These are phyloP conservation scores for Neotragus pygmaeus DNA, from an alignment of 2,113 vertebrate genomes.

Conservation along the genomic window DNA sequence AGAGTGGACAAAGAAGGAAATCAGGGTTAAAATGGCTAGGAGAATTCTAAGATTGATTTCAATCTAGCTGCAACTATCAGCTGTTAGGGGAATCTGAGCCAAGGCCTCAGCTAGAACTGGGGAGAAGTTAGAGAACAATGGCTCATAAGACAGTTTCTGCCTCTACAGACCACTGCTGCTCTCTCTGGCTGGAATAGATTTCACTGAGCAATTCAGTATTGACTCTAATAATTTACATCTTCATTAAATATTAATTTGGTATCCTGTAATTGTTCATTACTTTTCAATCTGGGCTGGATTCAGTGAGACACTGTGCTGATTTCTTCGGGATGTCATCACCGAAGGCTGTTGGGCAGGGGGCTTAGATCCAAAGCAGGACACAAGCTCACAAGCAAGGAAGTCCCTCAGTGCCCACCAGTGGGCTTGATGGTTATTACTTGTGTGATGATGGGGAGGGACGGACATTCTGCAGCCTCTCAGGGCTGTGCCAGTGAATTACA, in stretches of 20 bases:
- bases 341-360: neutral
- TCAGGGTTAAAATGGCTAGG: conserved; percentile 42
- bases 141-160: neutral
- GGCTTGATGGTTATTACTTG: conserved; percentile 25
- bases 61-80: conserved; percentile 49
- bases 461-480: conserved; percentile 16
- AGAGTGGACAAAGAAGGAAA: conserved; percentile 23
- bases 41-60: conserved; percentile 64
- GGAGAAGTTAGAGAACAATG: conserved; percentile 61
- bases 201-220: conserved; percentile 50
- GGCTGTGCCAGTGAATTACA: conserved; percentile 44
- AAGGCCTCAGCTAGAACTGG: conserved; percentile 48
- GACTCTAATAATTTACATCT: conserved; percentile 65
- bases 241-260: conserved; percentile 71
- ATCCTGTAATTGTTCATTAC: conserved; percentile 55
- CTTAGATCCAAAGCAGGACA: neutral
- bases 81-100: conserved; percentile 51
- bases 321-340: conserved; percentile 6
- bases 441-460: neutral
- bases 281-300: conserved; percentile 49
- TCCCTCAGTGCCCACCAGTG: neutral
- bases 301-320: neutral
- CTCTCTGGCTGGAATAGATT: conserved; percentile 55
- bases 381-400: neutral
- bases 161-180: neutral